Percentiles rank a stretch among this genome's conserved stretches.
Evolutionary conservation across 2,113 vertebrate genomes (phyloP).

Genomic region (Chelonoidis abingdonii): DNA sequence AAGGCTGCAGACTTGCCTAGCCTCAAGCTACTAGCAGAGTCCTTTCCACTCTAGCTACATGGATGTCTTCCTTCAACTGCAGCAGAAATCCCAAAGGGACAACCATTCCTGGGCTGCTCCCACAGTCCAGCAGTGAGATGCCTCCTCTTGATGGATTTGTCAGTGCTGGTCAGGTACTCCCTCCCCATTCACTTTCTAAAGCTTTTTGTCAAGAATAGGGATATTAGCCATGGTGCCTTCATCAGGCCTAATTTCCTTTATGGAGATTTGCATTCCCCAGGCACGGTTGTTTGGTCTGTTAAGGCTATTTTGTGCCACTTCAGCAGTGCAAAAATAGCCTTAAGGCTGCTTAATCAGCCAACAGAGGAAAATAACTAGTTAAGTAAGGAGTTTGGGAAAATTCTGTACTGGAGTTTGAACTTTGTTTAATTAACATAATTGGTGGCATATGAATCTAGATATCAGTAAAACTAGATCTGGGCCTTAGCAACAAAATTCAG

Average conservation of each 20-base stretch:
- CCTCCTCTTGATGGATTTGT: background rate
- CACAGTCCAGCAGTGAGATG: background rate
- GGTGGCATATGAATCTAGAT: background rate
- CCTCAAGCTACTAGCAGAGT: background rate
- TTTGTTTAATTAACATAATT: background rate
- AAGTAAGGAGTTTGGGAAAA: background rate
- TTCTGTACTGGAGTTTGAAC: background rate
- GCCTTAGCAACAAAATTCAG: background rate
- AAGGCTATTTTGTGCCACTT: background rate
- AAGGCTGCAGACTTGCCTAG: background rate
- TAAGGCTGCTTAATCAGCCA: background rate
- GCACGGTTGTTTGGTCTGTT: background rate
- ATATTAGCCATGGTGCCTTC: background rate
- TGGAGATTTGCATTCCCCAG: background rate
- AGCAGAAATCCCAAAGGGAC: slow-evolving; percentile 40
- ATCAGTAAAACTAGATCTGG: background rate
- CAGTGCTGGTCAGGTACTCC: background rate
- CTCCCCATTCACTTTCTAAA: background rate
- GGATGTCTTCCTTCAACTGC: background rate
- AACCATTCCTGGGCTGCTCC: background rate
- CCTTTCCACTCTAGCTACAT: background rate
- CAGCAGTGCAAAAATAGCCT: accelerated
- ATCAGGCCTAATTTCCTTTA: background rate
- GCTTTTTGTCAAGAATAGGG: background rate
- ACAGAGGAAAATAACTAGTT: background rate